Base-by-base conservation (phyloP, 2,797 vertebrate genomes). In the Gobionotothen gibberifrons region DNA sequence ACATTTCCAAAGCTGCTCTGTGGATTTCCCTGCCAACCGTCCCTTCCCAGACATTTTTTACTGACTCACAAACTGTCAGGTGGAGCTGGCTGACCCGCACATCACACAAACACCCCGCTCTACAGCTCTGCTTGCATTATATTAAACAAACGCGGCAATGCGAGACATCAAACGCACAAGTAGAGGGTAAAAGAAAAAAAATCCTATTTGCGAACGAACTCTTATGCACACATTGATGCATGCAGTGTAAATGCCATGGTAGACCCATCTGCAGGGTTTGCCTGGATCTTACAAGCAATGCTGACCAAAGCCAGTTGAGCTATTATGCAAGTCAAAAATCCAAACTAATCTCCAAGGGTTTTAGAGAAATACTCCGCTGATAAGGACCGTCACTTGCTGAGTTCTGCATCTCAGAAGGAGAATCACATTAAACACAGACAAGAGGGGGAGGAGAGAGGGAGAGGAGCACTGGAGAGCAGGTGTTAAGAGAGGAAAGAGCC, bases 251-350 rank as follows among this genome's bases (percentile, higher is more conserved):
- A 79, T 48, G 72, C 59, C 64, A 71, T 7, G 22, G 68, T 76
- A 59, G 58, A 81, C 48, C 71, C 67, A 83, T 86, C 70, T 85
- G 79, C 54, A 76, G 66, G 81, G 87, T 90, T 84, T 84, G 46
- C 46, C 0, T 2, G 59, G 65, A 80, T 84, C 64, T 67, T 60
- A 83, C 1, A 5, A 62, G 69, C 51, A 74, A 69, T 2, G 29
- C 53, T 76, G 80, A 84, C 85, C 84, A 89, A 82, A 87, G 79
- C 74, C 75, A 73, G 85, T 60, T 15, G 42, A 82, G 74, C 9
- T 1, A 61, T 86, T 88, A 89, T 60, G 64, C 7, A 90, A 93
- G 78, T 77, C 56, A 55, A 68, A 74, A 86, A 87, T 76, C 74
- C 78, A 72, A 68, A 81, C 36, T 76, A 80, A 90, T 91, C 87